Evolutionary conservation across 2,888 invertebrate species (phyloP), one percentile per base, ranked within the genome.

Genomic region (Nowickia ferox): DNA sequence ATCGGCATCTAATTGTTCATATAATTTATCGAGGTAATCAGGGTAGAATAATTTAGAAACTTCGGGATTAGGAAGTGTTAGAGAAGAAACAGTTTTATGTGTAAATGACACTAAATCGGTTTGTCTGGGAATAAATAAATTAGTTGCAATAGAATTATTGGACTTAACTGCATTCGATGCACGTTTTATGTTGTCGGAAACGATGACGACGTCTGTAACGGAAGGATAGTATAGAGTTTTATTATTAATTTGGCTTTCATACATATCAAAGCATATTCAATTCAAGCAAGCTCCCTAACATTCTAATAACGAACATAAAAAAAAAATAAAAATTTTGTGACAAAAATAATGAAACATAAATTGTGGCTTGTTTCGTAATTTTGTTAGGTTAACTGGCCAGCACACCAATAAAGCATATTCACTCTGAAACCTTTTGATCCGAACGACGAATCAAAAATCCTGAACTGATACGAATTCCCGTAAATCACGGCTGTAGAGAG

Each of bases 1-100:
- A 19, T 90, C 89, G 0, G 90, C 88, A 86, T 90, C 89, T 38
- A 90, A 87, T 59, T 87, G 86, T 6, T 88, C 88, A 84, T 88
- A 90, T 42, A 89, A 79, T 51, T 88, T 88, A 65, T 89, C 87
- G 6, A 89, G 82, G n/a, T 88, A 87, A 72, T 90, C 88, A 57
- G 69, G 84, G 9, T 81, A 55, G 55, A 44, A 42, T 9, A 46
- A 22, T 17, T 46, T 69, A 46, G 63, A 69, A n/a, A 40, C 19
- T 15, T 46, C 51, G 13, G 30, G 9, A 11, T 17, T 61, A n/a
- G 65, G 5, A 15, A 46, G 48, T 48, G 38, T 22, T 46, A 59
- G 30, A 5, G 84, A 19, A 5, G 84, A n/a, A 46, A 59, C 17
- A 17, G 69, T 42, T 71, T 86, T 77, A 11, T 46, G n/a, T 55